Base-by-base conservation (phyloP, 2,888 invertebrate species). In the Drosophila quasianomalipes region DNA sequence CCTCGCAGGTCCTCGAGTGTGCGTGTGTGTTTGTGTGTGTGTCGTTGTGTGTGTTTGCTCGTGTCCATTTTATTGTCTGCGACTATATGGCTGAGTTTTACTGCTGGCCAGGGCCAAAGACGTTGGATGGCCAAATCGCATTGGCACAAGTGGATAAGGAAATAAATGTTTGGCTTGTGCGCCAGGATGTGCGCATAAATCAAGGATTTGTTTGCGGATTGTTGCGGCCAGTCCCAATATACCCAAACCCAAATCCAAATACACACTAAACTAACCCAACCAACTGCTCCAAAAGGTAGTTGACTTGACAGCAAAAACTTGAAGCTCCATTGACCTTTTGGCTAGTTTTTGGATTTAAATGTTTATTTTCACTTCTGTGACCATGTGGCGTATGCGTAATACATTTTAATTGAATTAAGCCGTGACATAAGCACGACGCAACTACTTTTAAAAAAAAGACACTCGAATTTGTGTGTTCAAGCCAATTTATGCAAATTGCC, bases 81-180 rank as follows among this genome's bases (percentile, higher is more conserved):
- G 59, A 47, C 47, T 54, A 28, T 26, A 28, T 66, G 49, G 55
- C 47, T 54, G 52, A 68, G 68, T 85, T 82, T 78, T 77, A 81
- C 78, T 70, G 73, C 83, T 81, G 84, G 70, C 80, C 82, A 75
- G 75, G 39, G 84, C 70, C 81, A 62, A 70, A 72, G 74, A 69
- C 62, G 57, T 59, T 26, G 26, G 47, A 1, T 68, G 70, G 58
- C 83, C 73, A 81, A 87, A 82, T 87, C 90, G 85, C 90, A 86
- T 86, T 89, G 91, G 88, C 91, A 85, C 91, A 91, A 91, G 91
- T 91, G 89, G 90, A 89, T 91, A 89, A 89, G 89, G 89, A 91
- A 91, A 89, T 89, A 91, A 89, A 89, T 89, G 90, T 85, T 89
- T 91, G 88, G 83, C 85, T 87, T 83, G 82, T 81, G 80, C 85